Evolutionary conservation across 2,797 vertebrate species (phyloP), one percentile per base, ranked within the genome.

Genomic region (Scleropages formosus): DNA sequence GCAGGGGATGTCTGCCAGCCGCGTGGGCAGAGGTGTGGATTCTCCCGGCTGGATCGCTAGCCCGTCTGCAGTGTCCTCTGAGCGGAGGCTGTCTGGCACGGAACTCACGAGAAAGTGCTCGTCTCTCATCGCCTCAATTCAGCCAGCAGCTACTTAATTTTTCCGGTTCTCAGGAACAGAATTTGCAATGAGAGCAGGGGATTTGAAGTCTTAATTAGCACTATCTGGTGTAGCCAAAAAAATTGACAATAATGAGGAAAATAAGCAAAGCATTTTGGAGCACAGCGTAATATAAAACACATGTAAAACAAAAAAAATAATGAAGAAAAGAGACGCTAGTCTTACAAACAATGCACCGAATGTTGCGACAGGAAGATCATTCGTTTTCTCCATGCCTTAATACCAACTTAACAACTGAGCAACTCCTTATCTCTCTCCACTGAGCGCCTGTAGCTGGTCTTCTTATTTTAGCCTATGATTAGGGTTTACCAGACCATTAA

Each of bases 1-100:
- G 51, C 44, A 27, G 26, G 20, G 74, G 44, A 65, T 47, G 27
- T 47, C 62, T 79, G 79, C 77, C 82, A 83, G 70, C 53, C 80
- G 69, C 77, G 60, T 75, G 61, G 53, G 81, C 73, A 80, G 27
- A 77, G 72, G 78, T 20, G 73, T 60, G 63, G 64, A 73, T 58
- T 60, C 49, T 53, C 59, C 60, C 13, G 53, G 22, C 22, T 31
- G 53, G 47, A 53, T 8, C 18, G 16, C 49, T 26, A 49, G 66
- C 47, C 66, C 56, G 56, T 68, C 63, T 69, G 64, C 4, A 46
- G 4, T 44, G 31, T n/a, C 24, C 8, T 51, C 72, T 65, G 46
- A 24, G 8, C 3, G 22, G 27, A 49, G 24, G 61, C 16, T 7
- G 60, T 20, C 75, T 46, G 18, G 49, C 70, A 73, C 70, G 60